Evolutionary conservation across 92 coral and sea anemone species (phyloP).

Genomic region (Zoanthus sansibaricus): DNA sequence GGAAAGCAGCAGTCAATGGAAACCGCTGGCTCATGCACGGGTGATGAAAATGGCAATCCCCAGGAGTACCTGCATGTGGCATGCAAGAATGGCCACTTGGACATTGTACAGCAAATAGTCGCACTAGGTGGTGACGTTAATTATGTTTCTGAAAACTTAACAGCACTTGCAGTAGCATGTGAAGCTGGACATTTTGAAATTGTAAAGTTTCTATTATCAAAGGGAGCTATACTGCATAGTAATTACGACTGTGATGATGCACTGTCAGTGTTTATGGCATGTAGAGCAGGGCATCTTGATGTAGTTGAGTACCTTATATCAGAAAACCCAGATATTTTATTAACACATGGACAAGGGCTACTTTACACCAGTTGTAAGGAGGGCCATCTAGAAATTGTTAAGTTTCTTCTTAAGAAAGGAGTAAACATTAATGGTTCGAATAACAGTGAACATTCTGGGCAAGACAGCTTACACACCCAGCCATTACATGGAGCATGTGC

Average conservation of each 20-base stretch:
- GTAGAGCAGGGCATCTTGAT: slow-evolving; percentile 73
- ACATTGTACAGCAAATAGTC: slow-evolving; percentile 81
- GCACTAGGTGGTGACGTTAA: slow-evolving; percentile 84
- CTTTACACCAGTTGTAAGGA: slow-evolving; percentile 80
- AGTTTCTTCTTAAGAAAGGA: slow-evolving; percentile 75
- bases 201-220: slow-evolving; percentile 70
- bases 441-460: slow-evolving; percentile 26
- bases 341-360: slow-evolving; percentile 73
- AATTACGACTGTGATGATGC: slow-evolving; percentile 48
- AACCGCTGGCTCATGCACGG: not conserved
- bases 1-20: slow-evolving; percentile 43
- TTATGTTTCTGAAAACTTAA: slow-evolving; percentile 59
- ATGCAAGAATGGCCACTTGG: slow-evolving; percentile 82
- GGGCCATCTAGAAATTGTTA: slow-evolving; percentile 82
- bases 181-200: slow-evolving; percentile 79
- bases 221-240: slow-evolving; percentile 76
- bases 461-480: slow-evolving; percentile 40
- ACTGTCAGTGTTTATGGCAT: slow-evolving; percentile 87
- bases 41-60: slow-evolving; percentile 20
- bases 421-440: slow-evolving; percentile 70
- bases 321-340: slow-evolving; percentile 70
- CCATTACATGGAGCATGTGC: slow-evolving; percentile 91
- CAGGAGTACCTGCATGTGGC: slow-evolving; percentile 80
- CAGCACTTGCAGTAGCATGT: slow-evolving; percentile 90
- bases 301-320: slow-evolving; percentile 73